Evolutionary conservation across 2,113 vertebrate genomes (phyloP).

Genomic region (Colistium nudipinnis): DNA sequence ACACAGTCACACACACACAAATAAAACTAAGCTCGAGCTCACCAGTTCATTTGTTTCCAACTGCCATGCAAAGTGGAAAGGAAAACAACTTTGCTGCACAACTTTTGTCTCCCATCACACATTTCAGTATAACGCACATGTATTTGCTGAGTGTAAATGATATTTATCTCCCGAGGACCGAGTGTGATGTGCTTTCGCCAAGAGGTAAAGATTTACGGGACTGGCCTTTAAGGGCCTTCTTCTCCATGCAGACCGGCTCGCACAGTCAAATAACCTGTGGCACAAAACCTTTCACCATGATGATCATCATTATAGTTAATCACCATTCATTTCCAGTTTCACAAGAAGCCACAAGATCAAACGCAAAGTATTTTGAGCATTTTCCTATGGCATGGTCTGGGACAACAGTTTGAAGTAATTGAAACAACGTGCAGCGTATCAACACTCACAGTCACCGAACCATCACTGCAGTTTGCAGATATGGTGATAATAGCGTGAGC

Average conservation of each 20-base stretch:
- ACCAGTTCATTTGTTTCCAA: slow-evolving; percentile 19
- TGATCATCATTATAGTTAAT: slow-evolving; percentile 78
- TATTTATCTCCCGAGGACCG: neutral
- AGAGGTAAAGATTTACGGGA: no score
- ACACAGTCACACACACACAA: slow-evolving; percentile 32
- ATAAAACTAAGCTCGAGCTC: slow-evolving; percentile 23
- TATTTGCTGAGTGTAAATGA: slow-evolving; percentile 3
- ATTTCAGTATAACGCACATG: neutral
- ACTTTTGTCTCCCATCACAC: neutral
- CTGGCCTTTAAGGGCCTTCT: slow-evolving; percentile 15
- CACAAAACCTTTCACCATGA: slow-evolving; percentile 68
- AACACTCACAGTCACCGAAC: slow-evolving; percentile 74
- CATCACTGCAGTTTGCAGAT: slow-evolving; percentile 70
- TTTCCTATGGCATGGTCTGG: slow-evolving; percentile 61
- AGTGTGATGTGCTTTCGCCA: neutral
- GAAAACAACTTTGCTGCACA: slow-evolving; percentile 9
- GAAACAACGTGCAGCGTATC: slow-evolving; percentile 75
- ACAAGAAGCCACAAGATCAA: slow-evolving; percentile 77
- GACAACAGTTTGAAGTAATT: slow-evolving; percentile 74
- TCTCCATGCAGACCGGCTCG: slow-evolving; percentile 39
- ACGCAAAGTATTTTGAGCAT: slow-evolving; percentile 74
- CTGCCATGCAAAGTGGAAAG: slow-evolving; percentile 10
- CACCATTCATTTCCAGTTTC: slow-evolving; percentile 78
- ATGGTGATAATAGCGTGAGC: slow-evolving; percentile 61
- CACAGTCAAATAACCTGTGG: slow-evolving; percentile 71